Conservation (phyloP, 2,113 vertebrate species). For the Spea multiplicata region DNA sequence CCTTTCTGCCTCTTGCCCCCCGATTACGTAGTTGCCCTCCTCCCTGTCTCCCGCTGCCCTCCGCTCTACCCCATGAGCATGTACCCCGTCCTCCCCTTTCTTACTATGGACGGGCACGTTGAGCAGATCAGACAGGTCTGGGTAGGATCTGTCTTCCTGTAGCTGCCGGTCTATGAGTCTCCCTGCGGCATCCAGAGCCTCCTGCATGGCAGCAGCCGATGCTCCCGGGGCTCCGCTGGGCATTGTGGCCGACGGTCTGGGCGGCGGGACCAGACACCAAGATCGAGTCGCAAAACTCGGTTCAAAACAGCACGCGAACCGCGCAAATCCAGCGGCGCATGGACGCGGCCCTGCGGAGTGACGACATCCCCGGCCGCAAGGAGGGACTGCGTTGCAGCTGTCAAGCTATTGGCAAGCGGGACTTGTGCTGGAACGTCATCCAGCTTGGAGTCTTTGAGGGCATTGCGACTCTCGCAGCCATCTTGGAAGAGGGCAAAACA, state of each 20-base stretch:
- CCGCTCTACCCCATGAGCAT: not conserved
- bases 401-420: not conserved
- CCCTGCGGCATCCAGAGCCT: slow-evolving; percentile 80
- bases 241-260: slow-evolving; percentile 56
- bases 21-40: not conserved
- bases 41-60: not conserved
- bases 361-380: not conserved
- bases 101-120: slow-evolving; percentile 83
- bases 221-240: slow-evolving; percentile 68
- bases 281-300: slow-evolving; percentile 15
- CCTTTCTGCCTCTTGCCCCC: not conserved
- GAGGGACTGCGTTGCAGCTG: not conserved
- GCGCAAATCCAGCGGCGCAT: slow-evolving; percentile 10
- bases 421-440: too few species aligned
- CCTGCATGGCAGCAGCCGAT: slow-evolving; percentile 67
- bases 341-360: not conserved
- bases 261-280: too few species aligned
- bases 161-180: slow-evolving; percentile 84
- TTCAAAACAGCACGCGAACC: slow-evolving; percentile 36
- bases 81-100: slow-evolving; percentile 33
- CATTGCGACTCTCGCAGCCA: not conserved
- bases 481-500: slow-evolving; percentile 13
- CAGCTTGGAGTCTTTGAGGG: not conserved
- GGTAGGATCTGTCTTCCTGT: slow-evolving; percentile 86
- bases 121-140: slow-evolving; percentile 88